Evolutionary conservation across 2,888 invertebrate species (phyloP), one percentile per base, ranked within the genome.

Genomic region (Eucera pruinosa): DNA sequence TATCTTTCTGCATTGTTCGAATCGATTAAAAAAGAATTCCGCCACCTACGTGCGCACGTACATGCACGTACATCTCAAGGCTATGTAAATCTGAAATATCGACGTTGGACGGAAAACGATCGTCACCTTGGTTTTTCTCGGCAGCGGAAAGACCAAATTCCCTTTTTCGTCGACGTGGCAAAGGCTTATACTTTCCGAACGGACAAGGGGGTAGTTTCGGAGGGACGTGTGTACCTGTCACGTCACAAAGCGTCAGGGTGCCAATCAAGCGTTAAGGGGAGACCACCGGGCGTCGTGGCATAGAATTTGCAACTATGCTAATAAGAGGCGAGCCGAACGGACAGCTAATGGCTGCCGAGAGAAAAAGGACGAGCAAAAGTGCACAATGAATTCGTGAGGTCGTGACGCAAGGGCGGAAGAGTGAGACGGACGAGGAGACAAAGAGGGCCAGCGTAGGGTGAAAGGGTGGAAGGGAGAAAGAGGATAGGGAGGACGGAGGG

Each of bases 331-430:
- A 85, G 80, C 79, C 86, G 78, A 85, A 84, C 82, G 86, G 78
- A 83, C 78, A 79, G 76, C 80, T 74, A 79, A 82, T 81, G 82
- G 84, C 72, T 57, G 84, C 78, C 76, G 75, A 77, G 77, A 85
- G 84, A 72, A 78, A 78, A 81, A 82, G 71, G 83, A 84, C 77
- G 86, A 78, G 87, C 83, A 80, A 86, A 85, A 89, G 87, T 83
- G 89, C 83, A 87, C 84, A 89, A 85, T 86, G 85, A 89, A 89
- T 87, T 88, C 87, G 89, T 87, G 89, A 89, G 88, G 86, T 84
- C 87, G 88, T 81, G 86, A 74, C 75, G 81, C 72, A 71, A 65
- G 64, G 58, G 80, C 65, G 66, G 64, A 71, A 70, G 60, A 62
- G 68, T 57, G 61, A 67, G 77, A 52, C 79, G 73, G 55, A 76